Percentiles rank a stretch among this genome's conserved stretches.
Evolutionary conservation across 2,797 vertebrate genomes (phyloP).

Genomic region (Galago senegalensis): DNA sequence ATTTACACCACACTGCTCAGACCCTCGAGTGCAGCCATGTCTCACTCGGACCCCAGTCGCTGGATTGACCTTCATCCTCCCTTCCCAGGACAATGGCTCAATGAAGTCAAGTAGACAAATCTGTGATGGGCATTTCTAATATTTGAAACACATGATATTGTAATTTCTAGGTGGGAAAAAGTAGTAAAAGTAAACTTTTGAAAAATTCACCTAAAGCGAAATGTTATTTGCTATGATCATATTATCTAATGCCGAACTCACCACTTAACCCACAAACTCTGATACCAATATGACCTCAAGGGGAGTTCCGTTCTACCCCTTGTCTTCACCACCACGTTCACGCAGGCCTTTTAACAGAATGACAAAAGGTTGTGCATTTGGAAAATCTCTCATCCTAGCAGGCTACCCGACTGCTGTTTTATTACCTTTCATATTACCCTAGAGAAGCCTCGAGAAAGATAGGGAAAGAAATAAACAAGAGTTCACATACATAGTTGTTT

Average conservation of each 20-base stretch:
- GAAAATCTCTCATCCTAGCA: slow-evolving; percentile 45
- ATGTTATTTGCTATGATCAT: not conserved
- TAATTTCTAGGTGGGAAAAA: not conserved
- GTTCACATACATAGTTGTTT: not conserved
- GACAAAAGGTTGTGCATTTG: not conserved
- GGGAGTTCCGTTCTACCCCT: not conserved
- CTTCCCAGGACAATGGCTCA: not conserved
- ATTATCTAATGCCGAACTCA: not conserved
- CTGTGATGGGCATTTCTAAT: not conserved
- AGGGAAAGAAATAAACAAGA: slow-evolving; percentile 39
- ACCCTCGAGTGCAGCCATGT: accelerated
- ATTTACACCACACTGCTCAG: not conserved
- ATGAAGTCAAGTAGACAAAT: not conserved
- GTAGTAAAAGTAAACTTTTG: not conserved
- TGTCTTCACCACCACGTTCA: not conserved
- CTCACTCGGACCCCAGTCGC: too few relatives aligned
- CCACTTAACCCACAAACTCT: not conserved
- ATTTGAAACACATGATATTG: not conserved
- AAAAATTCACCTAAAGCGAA: not conserved
- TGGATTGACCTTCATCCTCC: not conserved
- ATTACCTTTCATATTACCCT: slow-evolving; percentile 1
- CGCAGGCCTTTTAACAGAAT: not conserved
- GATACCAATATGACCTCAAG: not conserved
- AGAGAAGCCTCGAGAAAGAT: slow-evolving; percentile 49
- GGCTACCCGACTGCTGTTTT: not conserved